Conservation (phyloP, 2,797 vertebrate species). For the Phylloscopus collybita region DNA sequence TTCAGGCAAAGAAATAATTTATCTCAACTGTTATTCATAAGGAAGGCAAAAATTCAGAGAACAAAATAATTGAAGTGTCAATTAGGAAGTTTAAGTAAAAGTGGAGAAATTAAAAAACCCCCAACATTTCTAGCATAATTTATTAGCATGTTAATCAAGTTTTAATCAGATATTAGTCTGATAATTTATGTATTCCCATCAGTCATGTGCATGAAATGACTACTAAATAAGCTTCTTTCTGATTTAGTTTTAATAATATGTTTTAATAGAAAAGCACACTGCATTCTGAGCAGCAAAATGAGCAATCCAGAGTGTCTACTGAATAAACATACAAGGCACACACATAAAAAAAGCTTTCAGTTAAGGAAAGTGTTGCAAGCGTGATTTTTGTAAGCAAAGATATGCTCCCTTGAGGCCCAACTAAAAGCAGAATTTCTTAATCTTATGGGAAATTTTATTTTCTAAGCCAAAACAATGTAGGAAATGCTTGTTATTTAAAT, state of each 20-base stretch:
- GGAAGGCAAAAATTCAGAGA: slow-evolving; percentile 56
- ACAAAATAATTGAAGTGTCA: slow-evolving; percentile 67
- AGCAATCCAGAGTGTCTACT: slow-evolving; percentile 46
- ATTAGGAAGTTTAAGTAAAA: slow-evolving; percentile 72
- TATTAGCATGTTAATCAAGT: slow-evolving; percentile 67
- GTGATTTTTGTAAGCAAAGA: slow-evolving; percentile 56
- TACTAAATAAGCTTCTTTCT: slow-evolving; percentile 58
- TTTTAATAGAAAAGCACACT: slow-evolving; percentile 42
- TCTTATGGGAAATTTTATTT: slow-evolving; percentile 61
- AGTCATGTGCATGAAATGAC: slow-evolving; percentile 48
- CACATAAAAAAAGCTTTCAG: slow-evolving; percentile 35
- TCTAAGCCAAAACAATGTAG: slow-evolving; percentile 42
- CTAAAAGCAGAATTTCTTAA: slow-evolving; percentile 62
- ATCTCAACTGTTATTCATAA: slow-evolving; percentile 49
- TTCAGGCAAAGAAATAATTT: slow-evolving; percentile 56
- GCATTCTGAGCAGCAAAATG: slow-evolving; percentile 54
- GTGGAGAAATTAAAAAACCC: slow-evolving; percentile 8
- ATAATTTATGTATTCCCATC: slow-evolving; percentile 49
- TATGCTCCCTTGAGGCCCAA: slow-evolving; percentile 4
- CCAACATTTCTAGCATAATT: slow-evolving; percentile 65
- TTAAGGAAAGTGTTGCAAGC: slow-evolving; percentile 42
- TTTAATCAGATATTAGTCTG: slow-evolving; percentile 65
- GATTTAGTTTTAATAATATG: slow-evolving; percentile 46
- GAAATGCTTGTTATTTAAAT: slow-evolving; percentile 35
- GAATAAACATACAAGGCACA: slow-evolving; percentile 47